Base-by-base conservation (phyloP, 2,888 invertebrate species). In the Furcula furcula region DNA sequence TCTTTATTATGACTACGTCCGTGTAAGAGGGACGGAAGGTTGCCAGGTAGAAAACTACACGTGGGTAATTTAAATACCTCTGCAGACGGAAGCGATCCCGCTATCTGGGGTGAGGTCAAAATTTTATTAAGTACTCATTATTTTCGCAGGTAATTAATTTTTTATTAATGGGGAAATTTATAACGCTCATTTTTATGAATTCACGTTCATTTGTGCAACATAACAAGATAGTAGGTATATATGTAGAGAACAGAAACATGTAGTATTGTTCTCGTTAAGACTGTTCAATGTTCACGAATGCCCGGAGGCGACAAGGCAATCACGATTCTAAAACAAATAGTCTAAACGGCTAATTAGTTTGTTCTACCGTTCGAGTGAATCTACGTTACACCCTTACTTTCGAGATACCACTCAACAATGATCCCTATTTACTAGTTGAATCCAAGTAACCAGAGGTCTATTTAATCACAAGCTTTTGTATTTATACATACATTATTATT, bases 291-390 rank as follows among this genome's bases (percentile, higher is more conserved):
- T 60, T 62, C 56, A 41, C 49, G 50, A 60, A 51, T 57, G 61
- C 65, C 69, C 59, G 46, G 42, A 55, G 62, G 75, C 68, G 65
- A 65, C 71, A 66, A 70, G 72, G 79, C 80, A 80, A 78, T 80
- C 79, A 69, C 67, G 65, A 58, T 54, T 61, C 55, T 67, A 63
- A 65, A 66, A 70, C 74, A 84, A 85, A 83, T 77, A 83, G 62
- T 76, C 69, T 83, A 76, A 80, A 75, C 76, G 75, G 58, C 66
- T 82, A 81, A 84, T 84, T 85, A 84, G 82, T 82, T 84, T 81
- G 81, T 69, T 82, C 72, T 73, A 62, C 63, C 60, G 56, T 72
- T 66, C 46, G 59, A 64, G 61, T 14, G 55, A 51, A 47, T 57
- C 55, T 49, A 48, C 49, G 46, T 55, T 53, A 54, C 55, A 54